Conservation (phyloP, 1,140 invertebrate genomes). For the Hyles vespertilio region DNA sequence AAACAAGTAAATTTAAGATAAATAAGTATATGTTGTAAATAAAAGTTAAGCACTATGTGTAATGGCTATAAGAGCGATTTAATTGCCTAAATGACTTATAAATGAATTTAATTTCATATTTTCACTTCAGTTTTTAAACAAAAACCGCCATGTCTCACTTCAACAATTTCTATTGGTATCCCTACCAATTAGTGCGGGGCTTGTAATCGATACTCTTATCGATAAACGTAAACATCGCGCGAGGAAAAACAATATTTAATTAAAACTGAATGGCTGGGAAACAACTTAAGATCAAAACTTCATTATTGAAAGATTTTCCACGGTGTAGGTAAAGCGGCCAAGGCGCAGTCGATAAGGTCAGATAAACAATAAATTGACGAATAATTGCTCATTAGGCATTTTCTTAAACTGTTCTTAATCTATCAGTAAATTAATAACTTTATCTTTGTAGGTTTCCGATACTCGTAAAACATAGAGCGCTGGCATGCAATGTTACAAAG, state of each 20-base stretch:
- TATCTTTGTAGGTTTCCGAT: too few relatives aligned
- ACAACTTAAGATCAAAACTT: neutral
- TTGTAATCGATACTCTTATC: conserved; percentile 15
- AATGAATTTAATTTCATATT: too few relatives aligned
- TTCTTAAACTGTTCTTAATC: neutral
- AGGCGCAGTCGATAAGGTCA: conserved; percentile 33
- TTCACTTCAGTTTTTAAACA: neutral
- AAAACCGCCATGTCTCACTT: too few relatives aligned
- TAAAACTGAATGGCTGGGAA: neutral
- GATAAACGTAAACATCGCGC: conserved; percentile 14
- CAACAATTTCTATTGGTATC: neutral
- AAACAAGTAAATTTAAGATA: too few relatives aligned
- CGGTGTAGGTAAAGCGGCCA: conserved; percentile 37
- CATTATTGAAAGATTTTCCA: conserved; percentile 21
- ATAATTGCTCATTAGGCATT: conserved; percentile 22
- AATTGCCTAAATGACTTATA: too few relatives aligned
- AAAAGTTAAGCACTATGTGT: too few relatives aligned
- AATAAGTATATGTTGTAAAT: too few relatives aligned
- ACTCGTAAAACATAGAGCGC: too few relatives aligned
- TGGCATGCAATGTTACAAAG: too few relatives aligned
- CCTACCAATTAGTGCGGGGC: conserved; percentile 1
- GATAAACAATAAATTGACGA: conserved; percentile 16
- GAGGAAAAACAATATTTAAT: neutral
- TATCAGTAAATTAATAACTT: too few relatives aligned
- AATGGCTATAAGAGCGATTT: too few relatives aligned